Evolutionary conservation across 2,888 invertebrate species (phyloP).

Genomic region (Leptinotarsa peninsularis): DNA sequence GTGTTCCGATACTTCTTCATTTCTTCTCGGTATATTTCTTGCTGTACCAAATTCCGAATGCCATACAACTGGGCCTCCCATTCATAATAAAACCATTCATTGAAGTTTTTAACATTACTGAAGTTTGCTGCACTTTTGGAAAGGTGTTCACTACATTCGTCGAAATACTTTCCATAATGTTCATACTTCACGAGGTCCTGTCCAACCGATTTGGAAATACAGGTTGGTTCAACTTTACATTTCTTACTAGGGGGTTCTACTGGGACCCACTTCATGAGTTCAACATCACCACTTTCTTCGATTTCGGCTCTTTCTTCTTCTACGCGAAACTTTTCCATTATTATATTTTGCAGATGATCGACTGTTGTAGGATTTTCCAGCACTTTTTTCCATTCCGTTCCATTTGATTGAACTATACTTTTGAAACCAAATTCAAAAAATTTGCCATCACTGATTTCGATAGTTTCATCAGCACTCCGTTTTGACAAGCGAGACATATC

Average conservation of each 20-base stretch:
- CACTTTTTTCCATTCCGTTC: conserved; percentile 49
- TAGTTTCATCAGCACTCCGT: background rate
- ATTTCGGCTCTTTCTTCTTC: conserved; percentile 24
- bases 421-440: conserved; percentile 58
- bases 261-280: conserved; percentile 21
- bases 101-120: conserved; percentile 55
- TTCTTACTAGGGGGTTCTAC: background rate
- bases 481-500: no score
- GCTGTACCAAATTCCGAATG: conserved; percentile 61
- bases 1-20: conserved; percentile 55
- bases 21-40: conserved; percentile 62
- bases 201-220: conserved; percentile 10
- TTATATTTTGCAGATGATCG: background rate
- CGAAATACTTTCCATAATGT: conserved; percentile 53
- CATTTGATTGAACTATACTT: conserved; percentile 49
- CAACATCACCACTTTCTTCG: background rate
- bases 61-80: conserved; percentile 59
- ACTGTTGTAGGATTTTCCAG: conserved; percentile 10
- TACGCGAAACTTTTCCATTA: background rate
- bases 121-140: conserved; percentile 56
- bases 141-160: conserved; percentile 57
- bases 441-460: conserved; percentile 49
- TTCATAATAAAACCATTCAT: conserved; percentile 57
- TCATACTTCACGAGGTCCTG: conserved; percentile 36
- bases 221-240: conserved; percentile 2